phyloP scores from a whole-genome alignment of 1,140 invertebrate species.

The Penaeus japonicus region DNA sequence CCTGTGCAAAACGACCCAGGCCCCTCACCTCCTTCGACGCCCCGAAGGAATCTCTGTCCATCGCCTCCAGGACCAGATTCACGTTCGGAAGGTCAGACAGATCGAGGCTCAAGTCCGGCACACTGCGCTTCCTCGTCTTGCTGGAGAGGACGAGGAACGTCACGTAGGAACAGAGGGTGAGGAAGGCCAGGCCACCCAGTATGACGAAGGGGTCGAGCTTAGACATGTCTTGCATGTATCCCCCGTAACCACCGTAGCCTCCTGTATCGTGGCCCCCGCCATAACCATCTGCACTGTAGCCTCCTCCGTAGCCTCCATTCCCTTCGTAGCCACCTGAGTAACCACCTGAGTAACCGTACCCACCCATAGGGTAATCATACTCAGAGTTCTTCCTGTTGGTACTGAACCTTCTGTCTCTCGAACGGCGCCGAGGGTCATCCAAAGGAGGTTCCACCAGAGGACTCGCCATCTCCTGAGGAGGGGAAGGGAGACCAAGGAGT shows the following conservation, averaged over 20 bases:
- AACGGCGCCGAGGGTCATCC: neutral
- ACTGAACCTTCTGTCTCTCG: neutral
- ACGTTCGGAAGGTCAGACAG: neutral
- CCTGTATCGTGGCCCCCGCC: neutral
- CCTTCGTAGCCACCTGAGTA: conserved; percentile 2
- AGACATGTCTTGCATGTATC: conserved; percentile 14
- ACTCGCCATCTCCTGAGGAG: neutral
- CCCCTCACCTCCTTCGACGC: too few species aligned
- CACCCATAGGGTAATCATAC: neutral
- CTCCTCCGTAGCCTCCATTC: neutral
- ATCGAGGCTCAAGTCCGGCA: neutral
- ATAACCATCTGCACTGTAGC: neutral
- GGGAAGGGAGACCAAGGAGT: neutral
- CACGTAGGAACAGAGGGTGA: conserved; percentile 25
- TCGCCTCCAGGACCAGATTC: neutral
- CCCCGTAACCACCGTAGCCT: neutral
- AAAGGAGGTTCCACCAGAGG: neutral
- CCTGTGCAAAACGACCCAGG: too few species aligned
- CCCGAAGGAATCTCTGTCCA: too few species aligned
- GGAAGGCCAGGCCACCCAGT: neutral
- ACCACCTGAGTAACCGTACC: neutral
- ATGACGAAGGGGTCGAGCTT: conserved; percentile 10
- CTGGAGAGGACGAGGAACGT: conserved; percentile 17
- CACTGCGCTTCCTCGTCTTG: neutral
- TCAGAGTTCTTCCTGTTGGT: neutral